Evolutionary conservation across 2,797 vertebrate species (phyloP).

Genomic region (Muraenolepis orangiensis): DNA sequence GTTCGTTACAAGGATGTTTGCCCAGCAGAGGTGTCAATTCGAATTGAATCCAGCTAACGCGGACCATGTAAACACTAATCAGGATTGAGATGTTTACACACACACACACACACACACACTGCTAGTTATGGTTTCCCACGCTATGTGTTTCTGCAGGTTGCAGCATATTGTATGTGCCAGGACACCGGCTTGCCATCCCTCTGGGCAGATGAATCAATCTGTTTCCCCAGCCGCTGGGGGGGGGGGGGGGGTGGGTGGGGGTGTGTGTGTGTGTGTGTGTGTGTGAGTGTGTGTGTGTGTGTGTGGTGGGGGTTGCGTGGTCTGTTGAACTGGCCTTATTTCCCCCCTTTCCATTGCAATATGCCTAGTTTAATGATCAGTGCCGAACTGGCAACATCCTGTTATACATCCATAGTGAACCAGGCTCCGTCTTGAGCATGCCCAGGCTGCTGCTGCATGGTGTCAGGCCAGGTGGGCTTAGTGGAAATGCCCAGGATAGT

Average conservation of each 20-base stretch:
- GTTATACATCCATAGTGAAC: neutral
- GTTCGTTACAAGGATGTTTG: neutral
- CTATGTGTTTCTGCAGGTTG: conserved; percentile 29
- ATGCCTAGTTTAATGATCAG: neutral
- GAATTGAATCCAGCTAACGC: neutral
- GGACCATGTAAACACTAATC: neutral
- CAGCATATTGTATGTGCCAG: conserved; percentile 14
- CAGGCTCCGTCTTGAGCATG: neutral
- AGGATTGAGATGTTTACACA: conserved; percentile 25
- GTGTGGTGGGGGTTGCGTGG: no score
- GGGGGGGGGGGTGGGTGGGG: conserved; percentile 5
- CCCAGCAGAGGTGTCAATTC: neutral
- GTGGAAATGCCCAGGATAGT: neutral
- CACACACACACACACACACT: no score
- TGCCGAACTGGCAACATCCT: neutral
- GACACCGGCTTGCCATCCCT: conserved; percentile 17
- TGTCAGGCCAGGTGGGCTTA: neutral
- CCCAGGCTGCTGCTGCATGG: no score
- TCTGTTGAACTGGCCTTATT: conserved; percentile 17
- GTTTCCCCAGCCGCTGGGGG: conserved; percentile 3
- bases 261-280: no score
- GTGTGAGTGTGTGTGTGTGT: no score
- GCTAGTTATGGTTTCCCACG: conserved; percentile 42
- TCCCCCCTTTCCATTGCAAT: neutral
- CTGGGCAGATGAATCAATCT: conserved; percentile 36